phyloP scores from a whole-genome alignment of 2,888 invertebrate genomes.

The Neocrepidodera transversa region DNA sequence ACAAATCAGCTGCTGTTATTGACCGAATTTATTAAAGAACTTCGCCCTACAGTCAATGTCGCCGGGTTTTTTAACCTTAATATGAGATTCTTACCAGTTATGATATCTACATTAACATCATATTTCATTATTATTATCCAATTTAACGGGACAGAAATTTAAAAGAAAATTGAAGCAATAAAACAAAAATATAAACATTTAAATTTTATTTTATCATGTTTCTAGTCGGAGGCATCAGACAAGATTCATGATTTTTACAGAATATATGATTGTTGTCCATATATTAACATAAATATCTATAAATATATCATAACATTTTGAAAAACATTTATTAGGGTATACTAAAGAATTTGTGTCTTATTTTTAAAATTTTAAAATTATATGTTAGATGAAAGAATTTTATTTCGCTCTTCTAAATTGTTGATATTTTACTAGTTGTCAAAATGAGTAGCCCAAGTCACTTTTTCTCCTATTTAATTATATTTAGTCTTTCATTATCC shows the following conservation, averaged over 20 bases:
- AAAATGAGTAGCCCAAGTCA: too few species aligned
- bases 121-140: too few species aligned
- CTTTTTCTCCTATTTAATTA: too few species aligned
- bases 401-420: slow-evolving; percentile 40
- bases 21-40: too few species aligned
- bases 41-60: too few species aligned
- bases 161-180: slow-evolving; percentile 1
- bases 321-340: slow-evolving; percentile 55
- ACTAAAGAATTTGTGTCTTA: slow-evolving; percentile 45
- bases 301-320: slow-evolving; percentile 51
- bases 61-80: too few species aligned
- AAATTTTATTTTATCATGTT: slow-evolving; percentile 56
- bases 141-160: too few species aligned
- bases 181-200: slow-evolving; percentile 40
- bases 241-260: slow-evolving; percentile 53
- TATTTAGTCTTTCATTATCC: too few species aligned
- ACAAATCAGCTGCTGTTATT: too few species aligned
- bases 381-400: slow-evolving; percentile 36
- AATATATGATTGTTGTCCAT: slow-evolving; percentile 42
- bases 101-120: too few species aligned
- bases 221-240: slow-evolving; percentile 56
- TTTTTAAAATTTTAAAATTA: slow-evolving; percentile 33
- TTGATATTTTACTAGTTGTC: slow-evolving; percentile 27
- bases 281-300: slow-evolving; percentile 49
- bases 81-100: too few species aligned